Percentiles rank a stretch among this genome's conserved stretches.
These are phyloP conservation scores for Tamandua tetradactyla DNA, from an alignment of 2,797 vertebrate species.

Conservation along the genomic window DNA sequence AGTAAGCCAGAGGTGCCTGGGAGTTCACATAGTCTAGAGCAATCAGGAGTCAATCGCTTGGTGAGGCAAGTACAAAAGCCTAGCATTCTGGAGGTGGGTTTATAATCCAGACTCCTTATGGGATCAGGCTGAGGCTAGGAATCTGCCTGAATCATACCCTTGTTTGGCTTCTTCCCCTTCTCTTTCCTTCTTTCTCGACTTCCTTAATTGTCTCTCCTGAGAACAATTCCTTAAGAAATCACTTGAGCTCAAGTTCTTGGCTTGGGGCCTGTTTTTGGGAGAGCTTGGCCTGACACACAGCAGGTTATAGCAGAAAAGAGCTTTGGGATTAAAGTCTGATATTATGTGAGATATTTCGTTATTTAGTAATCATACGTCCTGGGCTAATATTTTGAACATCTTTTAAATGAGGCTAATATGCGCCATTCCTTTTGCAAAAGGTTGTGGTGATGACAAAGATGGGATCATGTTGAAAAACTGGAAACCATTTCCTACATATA, in stretches of 20 bases:
- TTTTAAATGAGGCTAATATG: background rate
- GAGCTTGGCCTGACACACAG: background rate
- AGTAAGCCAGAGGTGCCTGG: background rate
- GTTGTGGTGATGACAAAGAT: too few relatives aligned
- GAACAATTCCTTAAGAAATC: background rate
- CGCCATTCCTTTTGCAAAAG: background rate
- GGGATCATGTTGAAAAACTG: accelerated
- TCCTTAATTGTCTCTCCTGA: background rate
- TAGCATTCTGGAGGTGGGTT: background rate
- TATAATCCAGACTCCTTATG: background rate
- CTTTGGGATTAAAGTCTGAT: background rate
- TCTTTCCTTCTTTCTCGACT: background rate
- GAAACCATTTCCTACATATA: accelerated
- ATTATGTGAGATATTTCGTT: background rate
- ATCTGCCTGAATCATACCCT: background rate
- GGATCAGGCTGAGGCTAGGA: background rate
- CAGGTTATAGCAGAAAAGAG: background rate
- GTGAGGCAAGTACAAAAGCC: too few relatives aligned
- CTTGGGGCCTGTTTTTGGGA: background rate
- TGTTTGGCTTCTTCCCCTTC: too few relatives aligned
- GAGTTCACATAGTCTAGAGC: background rate
- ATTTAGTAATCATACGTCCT: background rate
- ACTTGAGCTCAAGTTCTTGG: accelerated
- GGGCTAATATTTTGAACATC: background rate
- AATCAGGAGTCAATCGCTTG: too few relatives aligned